These are phyloP conservation scores for Nycticebus coucang DNA, from an alignment of 2,113 vertebrate species.

Conservation along the genomic window DNA sequence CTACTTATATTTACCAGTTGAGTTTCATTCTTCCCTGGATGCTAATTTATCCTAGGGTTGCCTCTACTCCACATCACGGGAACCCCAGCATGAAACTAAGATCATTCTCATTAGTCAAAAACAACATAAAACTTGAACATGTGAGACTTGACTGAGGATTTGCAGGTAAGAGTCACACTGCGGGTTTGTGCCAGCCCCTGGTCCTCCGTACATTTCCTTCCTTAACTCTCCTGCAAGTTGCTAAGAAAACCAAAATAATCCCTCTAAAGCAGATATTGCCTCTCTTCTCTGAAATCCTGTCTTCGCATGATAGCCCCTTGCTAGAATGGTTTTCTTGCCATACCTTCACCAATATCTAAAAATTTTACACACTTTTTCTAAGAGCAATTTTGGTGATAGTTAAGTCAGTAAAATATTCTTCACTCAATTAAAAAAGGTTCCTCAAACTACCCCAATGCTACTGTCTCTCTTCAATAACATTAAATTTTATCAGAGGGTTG, in stretches of 20 bases:
- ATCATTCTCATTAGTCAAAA: not conserved
- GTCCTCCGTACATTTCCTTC: not conserved
- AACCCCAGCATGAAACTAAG: not conserved
- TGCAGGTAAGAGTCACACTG: not conserved
- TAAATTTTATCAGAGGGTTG: not conserved
- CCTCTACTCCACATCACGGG: not conserved
- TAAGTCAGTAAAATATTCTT: not conserved
- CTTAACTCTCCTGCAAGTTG: not conserved
- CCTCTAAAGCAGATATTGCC: not conserved
- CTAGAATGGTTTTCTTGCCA: not conserved
- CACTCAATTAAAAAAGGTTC: not conserved
- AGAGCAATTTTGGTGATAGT: not conserved
- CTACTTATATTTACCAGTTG: not conserved
- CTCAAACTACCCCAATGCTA: not conserved
- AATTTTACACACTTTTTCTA: constrained; percentile 23
- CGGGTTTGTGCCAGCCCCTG: not conserved
- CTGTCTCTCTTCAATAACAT: not conserved
- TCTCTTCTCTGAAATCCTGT: not conserved
- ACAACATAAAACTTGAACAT: not conserved
- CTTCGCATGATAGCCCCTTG: not conserved
- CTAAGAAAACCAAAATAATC: not conserved
- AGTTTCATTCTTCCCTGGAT: not conserved
- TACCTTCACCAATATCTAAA: not conserved
- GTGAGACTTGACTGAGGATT: not conserved
- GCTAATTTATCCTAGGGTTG: not conserved